Conservation (phyloP, 2,797 vertebrate genomes). For the Acropternis orthonyx region DNA sequence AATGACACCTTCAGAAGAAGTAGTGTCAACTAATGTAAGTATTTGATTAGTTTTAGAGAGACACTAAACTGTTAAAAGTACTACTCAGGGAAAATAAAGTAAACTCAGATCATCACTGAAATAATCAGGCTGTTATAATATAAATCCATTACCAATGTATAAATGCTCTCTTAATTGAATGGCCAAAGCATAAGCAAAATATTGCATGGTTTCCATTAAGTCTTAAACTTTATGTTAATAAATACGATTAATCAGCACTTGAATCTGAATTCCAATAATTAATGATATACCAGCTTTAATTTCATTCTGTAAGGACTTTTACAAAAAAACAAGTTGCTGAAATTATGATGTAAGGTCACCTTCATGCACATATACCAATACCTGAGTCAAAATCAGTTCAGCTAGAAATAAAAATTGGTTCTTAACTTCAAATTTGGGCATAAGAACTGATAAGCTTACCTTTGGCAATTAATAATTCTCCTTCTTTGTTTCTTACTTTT, state of each 20-base stretch:
- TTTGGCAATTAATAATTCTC: neutral
- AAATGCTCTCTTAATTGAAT: neutral
- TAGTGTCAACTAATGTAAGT: neutral
- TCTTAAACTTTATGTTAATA: neutral
- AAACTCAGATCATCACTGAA: neutral
- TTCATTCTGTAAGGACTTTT: neutral
- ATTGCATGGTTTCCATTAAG: neutral
- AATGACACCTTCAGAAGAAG: neutral
- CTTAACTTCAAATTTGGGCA: neutral
- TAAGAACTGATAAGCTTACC: neutral
- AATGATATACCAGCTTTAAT: neutral
- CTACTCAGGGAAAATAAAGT: neutral
- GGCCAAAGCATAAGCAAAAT: neutral
- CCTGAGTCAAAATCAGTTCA: neutral
- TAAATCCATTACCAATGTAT: neutral
- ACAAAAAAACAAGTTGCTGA: neutral
- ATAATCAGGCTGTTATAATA: neutral
- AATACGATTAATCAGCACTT: neutral
- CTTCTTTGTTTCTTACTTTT: neutral
- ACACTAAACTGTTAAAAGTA: neutral
- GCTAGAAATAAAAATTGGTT: neutral
- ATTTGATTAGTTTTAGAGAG: neutral
- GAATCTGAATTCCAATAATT: neutral
- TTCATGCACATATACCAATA: neutral
- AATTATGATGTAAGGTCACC: neutral